A percentile compares a stretch with the other conserved stretches of the same genome.
phyloP scores from a whole-genome alignment of 2,888 invertebrate species.

The Sphaerophoria taeniata region DNA sequence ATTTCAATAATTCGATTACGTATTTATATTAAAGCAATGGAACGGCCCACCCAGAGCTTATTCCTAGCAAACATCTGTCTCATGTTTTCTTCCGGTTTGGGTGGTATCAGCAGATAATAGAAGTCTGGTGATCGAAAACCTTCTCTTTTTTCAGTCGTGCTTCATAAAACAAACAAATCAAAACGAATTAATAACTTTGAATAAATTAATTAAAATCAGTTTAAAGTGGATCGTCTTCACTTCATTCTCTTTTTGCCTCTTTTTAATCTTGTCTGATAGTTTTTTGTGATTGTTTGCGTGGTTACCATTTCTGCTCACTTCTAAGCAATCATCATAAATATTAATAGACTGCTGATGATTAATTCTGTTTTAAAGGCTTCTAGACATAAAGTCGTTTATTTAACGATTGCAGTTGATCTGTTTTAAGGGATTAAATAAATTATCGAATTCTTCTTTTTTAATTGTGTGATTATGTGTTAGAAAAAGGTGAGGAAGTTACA shows the following conservation, averaged over 20 bases:
- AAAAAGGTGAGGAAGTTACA: too few relatives aligned
- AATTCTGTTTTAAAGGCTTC: slow-evolving; percentile 5
- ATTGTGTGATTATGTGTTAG: not conserved
- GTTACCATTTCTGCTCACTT: not conserved
- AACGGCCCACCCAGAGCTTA: too few relatives aligned
- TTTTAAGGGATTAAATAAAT: slow-evolving; percentile 11
- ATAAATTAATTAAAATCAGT: slow-evolving; percentile 13
- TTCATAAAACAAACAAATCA: not conserved
- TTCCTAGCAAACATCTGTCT: too few relatives aligned
- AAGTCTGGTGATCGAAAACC: too few relatives aligned
- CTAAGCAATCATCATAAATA: slow-evolving; percentile 10
- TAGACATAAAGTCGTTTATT: not conserved
- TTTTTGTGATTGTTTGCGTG: not conserved
- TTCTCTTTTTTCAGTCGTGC: too few relatives aligned
- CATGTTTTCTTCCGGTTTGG: too few relatives aligned
- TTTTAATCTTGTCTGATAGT: not conserved
- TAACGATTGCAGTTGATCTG: not conserved
- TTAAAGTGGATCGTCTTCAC: slow-evolving; percentile 12
- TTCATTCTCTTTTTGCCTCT: not conserved
- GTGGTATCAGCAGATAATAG: too few relatives aligned
- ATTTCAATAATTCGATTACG: too few relatives aligned
- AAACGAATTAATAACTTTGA: slow-evolving; percentile 3
- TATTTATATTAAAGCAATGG: too few relatives aligned
- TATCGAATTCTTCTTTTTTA: slow-evolving; percentile 7
- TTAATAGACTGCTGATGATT: slow-evolving; percentile 2